Evolutionary conservation across 2,797 vertebrate species (phyloP).

Genomic region (Spea hammondii): DNA sequence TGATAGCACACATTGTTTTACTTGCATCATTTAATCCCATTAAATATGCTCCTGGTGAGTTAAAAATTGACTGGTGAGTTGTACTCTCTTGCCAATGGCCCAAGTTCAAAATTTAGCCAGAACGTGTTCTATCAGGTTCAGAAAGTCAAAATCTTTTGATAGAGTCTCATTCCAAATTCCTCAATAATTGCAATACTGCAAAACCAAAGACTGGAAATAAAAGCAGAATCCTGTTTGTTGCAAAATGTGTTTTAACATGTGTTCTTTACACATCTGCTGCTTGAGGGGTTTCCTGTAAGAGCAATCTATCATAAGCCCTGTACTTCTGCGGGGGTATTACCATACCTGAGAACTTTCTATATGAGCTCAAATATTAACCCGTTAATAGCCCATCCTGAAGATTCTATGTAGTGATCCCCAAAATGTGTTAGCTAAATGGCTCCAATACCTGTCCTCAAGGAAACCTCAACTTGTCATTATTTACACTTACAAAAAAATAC

Average conservation of each 20-base stretch:
- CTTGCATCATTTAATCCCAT: not conserved
- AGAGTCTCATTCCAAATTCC: conserved; percentile 3
- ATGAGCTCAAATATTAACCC: too few species aligned
- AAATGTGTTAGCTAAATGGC: too few species aligned
- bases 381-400: too few species aligned
- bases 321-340: too few species aligned
- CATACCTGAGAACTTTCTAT: too few species aligned
- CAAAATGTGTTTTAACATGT: conserved; percentile 31
- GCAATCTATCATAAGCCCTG: conserved; percentile 2
- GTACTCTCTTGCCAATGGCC: not conserved
- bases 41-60: not conserved
- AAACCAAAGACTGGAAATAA: conserved; percentile 10
- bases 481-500: too few species aligned
- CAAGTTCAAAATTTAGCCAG: not conserved
- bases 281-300: conserved; percentile 20
- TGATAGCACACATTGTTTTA: not conserved
- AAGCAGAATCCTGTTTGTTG: conserved; percentile 1
- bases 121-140: not conserved
- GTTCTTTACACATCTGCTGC: conserved; percentile 28
- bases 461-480: too few species aligned
- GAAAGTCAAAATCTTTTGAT: not conserved
- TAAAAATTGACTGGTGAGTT: not conserved
- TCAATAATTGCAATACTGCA: conserved; percentile 24
- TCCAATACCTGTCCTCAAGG: too few species aligned
- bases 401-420: too few species aligned